Conservation (phyloP, 2,113 vertebrate genomes). For the Lamprologus speciosus region DNA sequence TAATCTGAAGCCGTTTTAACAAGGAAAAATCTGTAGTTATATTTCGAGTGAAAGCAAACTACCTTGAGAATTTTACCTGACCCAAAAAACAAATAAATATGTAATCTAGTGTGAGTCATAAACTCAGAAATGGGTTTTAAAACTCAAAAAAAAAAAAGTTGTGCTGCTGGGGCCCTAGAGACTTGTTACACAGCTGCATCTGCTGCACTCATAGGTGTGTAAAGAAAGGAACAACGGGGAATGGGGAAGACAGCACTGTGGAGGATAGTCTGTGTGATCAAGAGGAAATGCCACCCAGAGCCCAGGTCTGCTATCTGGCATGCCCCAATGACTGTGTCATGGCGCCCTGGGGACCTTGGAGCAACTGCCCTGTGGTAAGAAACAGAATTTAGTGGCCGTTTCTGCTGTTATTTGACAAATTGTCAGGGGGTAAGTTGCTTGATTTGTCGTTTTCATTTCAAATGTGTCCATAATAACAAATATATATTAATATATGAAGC, state of each 20-base stretch:
- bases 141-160: not conserved
- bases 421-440: not conserved
- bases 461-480: not conserved
- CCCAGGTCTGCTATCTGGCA: constrained; percentile 79
- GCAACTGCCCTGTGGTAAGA: constrained; percentile 81
- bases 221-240: constrained; percentile 50
- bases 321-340: constrained; percentile 86
- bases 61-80: not conserved
- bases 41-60: not conserved
- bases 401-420: not conserved
- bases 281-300: constrained; percentile 72
- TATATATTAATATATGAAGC: not conserved
- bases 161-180: not conserved
- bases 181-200: constrained; percentile 5
- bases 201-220: constrained; percentile 76
- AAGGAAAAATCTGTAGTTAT: not conserved
- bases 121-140: not conserved
- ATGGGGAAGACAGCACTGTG: constrained; percentile 53
- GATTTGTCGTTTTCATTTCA: not conserved
- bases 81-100: not conserved
- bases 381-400: not conserved
- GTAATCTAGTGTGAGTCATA: not conserved
- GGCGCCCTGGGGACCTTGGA: constrained; percentile 88
- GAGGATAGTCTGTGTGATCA: constrained; percentile 75
- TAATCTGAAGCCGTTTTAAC: not conserved